Evolutionary conservation across 2,113 vertebrate species (phyloP), one percentile per base, ranked within the genome.

Genomic region (Phaethornis superciliosus): DNA sequence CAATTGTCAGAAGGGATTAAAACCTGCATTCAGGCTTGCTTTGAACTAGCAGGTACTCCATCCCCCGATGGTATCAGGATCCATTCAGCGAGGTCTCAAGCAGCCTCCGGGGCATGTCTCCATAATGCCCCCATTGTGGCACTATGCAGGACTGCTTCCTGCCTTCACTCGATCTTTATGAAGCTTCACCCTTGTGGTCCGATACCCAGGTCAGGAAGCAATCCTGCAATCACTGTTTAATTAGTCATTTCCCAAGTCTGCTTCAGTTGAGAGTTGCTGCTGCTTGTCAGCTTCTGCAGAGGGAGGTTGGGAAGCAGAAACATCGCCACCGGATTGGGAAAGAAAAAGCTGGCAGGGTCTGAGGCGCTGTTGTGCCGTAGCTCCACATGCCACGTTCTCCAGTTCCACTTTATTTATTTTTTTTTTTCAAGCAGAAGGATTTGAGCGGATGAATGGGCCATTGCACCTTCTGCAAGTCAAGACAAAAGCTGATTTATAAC

Each of bases 1-100:
- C 95, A 90, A 94, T 94, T 96, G 95, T 97, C 96, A 95, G 95
- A 94, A 95, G 69, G 94, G 95, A 96, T 97, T 97, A 97, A 97
- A 96, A 95, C 96, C 93, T 93, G 95, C 82, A 95, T 95, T 95
- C 85, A 96, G 91, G 60, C 93, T 93, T 21, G 79, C 94, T 97
- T 95, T 96, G 96, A 97, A 95, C 95, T 95, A 93, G 94, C 94
- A 97, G 96, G 95, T 96, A 96, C 95, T 93, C 93, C 88, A 56
- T 86, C 90, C 93, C 95, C 94, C 74, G 93, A 95, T 95, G 92
- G 94, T 96, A 96, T 95, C 96, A 81, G 91, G 83, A 84, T 83
- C 60, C 92, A 94, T 91, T 95, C 89, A 96, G 62, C 5, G 5
- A 67, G 88, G 93, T 89, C 93, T 83, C 87, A 8, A 37, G 91